Conservation (phyloP, 2,888 invertebrate species). For the Himalopsyche japonica region DNA sequence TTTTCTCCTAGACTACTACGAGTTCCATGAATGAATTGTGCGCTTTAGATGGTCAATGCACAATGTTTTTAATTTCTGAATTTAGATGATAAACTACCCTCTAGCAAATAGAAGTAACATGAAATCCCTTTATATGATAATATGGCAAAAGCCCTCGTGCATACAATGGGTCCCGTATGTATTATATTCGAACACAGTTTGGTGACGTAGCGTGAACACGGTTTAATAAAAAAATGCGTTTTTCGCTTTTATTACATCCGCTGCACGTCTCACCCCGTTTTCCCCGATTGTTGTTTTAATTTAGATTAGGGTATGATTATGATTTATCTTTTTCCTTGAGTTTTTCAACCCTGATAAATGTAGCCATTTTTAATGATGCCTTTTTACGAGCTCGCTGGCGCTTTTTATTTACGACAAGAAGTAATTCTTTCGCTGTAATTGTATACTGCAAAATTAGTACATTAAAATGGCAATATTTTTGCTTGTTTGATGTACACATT, state of each 20-base stretch:
- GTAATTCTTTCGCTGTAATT: background rate
- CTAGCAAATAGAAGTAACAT: background rate
- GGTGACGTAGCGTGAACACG: background rate
- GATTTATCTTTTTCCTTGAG: background rate
- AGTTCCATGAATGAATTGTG: background rate
- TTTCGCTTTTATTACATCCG: background rate
- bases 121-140: constrained; percentile 4
- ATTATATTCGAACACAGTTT: background rate
- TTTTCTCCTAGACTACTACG: too few relatives aligned
- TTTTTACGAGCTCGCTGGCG: background rate
- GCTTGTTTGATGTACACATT: too few relatives aligned
- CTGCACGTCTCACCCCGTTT: background rate
- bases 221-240: background rate
- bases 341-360: background rate
- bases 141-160: background rate
- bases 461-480: background rate
- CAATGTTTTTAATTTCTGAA: background rate
- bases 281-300: background rate
- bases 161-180: background rate
- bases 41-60: background rate
- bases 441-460: background rate
- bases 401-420: background rate
- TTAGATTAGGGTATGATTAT: background rate
- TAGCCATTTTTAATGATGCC: background rate
- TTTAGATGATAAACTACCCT: constrained; percentile 16